Base-by-base conservation (phyloP, 2,888 invertebrate species). In the Keiferia lycopersicella region DNA sequence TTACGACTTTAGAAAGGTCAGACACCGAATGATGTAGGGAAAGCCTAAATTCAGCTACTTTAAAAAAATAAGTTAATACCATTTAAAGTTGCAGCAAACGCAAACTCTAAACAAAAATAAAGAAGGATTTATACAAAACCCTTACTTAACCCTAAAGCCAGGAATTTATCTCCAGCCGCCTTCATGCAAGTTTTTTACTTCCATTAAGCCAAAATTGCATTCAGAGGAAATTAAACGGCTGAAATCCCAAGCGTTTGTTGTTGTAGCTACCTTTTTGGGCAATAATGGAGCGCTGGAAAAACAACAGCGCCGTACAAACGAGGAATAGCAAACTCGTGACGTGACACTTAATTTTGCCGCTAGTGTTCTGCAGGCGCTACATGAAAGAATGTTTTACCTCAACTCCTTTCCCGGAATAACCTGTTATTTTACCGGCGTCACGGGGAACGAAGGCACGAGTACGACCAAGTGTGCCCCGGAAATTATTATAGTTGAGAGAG, bases 261-360 rank as follows among this genome's bases (percentile, higher is more conserved):
- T 68, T 73, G 69, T 73, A 69, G 72, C 71, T 71, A 68, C 66
- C 72, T 79, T 79, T 81, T 79, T 68, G 53, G 72, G 72, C 77
- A 79, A 80, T 79, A 81, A 77, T 76, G 78, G 74, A 73, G 71
- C n/a, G n/a, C 71, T 74, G 64, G 73, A 71, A 78, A 78, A 74
- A 70, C 74, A 69, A 66, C 68, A 72, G 66, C 65, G 68, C 74
- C 73, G 71, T 69, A 70, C 70, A 74, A 79, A 79, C 74, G 75
- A 70, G 71, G 69, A 72, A 72, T 70, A 71, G 74, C 68, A 69
- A 73, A 73, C 72, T 67, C 70, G 75, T 74, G 74, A 76, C 73
- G 75, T 78, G 79, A 79, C 78, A 81, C 75, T 81, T 83, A 80
- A 84, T 82, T 83, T 77, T 69, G 73, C 67, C 69, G 69, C 71